A percentile compares a stretch with the other conserved stretches of the same genome.
These are phyloP conservation scores for Dromius quadrimaculatus DNA, from an alignment of 2,888 invertebrate species.

Conservation along the genomic window DNA sequence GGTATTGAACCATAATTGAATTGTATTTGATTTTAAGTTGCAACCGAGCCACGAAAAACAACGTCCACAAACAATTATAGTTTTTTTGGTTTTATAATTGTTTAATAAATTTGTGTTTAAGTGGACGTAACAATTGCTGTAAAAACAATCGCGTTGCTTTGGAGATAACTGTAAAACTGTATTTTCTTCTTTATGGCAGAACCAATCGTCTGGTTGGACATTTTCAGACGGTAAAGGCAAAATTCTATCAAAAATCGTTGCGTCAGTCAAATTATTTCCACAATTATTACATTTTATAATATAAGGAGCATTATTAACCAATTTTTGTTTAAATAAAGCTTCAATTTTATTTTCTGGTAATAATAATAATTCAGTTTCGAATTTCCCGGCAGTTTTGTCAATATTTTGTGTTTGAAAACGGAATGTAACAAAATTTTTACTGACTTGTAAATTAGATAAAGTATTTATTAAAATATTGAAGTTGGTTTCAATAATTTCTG, in stretches of 20 bases:
- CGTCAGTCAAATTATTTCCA: constrained; percentile 58
- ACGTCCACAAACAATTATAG: constrained; percentile 70
- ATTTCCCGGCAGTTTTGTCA: constrained; percentile 58
- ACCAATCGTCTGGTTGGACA: constrained; percentile 75
- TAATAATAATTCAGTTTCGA: constrained; percentile 61
- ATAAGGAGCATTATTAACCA: constrained; percentile 67
- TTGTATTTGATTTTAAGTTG: constrained; percentile 63
- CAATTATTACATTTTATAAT: constrained; percentile 67
- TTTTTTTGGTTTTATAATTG: constrained; percentile 66
- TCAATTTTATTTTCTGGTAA: constrained; percentile 45
- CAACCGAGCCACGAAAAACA: constrained; percentile 73
- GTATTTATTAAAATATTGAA: constrained; percentile 60
- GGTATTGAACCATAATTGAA: constrained; percentile 73
- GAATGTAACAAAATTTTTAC: constrained; percentile 61
- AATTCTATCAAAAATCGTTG: constrained; percentile 70
- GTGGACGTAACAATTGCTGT: constrained; percentile 71
- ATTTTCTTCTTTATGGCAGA: constrained; percentile 71
- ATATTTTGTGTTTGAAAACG: constrained; percentile 61
- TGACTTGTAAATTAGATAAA: constrained; percentile 61
- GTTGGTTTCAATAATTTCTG: constrained; percentile 55
- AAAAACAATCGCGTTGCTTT: constrained; percentile 71
- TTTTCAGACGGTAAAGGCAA: constrained; percentile 73
- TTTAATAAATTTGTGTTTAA: constrained; percentile 66
- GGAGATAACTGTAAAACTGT: constrained; percentile 64
- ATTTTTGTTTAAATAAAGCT: constrained; percentile 53